Conservation (phyloP, 2,797 vertebrate genomes). For the Myotis findleyi region DNA sequence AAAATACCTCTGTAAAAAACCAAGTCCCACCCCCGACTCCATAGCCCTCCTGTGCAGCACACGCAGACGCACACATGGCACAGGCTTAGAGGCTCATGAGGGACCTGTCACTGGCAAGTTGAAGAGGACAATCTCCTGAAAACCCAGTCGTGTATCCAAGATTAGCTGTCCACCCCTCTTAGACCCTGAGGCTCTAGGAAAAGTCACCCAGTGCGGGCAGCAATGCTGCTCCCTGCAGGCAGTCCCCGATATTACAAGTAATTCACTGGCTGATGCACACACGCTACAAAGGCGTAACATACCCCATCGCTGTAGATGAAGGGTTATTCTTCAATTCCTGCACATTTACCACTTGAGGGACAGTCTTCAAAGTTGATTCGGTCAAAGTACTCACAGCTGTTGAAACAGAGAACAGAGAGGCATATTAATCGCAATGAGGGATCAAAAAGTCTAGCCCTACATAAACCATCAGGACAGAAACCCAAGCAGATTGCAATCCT, state of each 20-base stretch:
- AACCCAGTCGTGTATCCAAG: not conserved
- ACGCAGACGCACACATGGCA: not conserved
- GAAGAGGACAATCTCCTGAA: not conserved
- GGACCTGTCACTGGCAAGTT: not conserved
- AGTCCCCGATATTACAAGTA: not conserved
- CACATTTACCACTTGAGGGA: conserved; percentile 95
- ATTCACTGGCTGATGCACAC: fast-evolving
- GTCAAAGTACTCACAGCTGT: conserved; percentile 89
- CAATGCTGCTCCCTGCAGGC: conserved; percentile 73
- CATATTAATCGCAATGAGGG: not conserved
- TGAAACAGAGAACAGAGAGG: conserved; percentile 27
- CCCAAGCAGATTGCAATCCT: not conserved
- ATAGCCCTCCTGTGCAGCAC: fast-evolving
- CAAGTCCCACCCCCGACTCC: not conserved
- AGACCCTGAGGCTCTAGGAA: fast-evolving
- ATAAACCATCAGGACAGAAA: not conserved
- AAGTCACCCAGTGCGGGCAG: not conserved
- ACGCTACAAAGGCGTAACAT: conserved; percentile 49
- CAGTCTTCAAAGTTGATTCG: conserved; percentile 94
- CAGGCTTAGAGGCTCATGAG: not conserved
- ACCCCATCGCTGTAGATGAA: conserved; percentile 89
- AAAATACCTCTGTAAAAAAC: not conserved
- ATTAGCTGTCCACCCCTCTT: not conserved
- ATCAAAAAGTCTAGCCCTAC: not conserved
- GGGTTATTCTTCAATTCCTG: conserved; percentile 92